phyloP scores from a whole-genome alignment of 2,113 vertebrate species.

The Gila orcuttii region DNA sequence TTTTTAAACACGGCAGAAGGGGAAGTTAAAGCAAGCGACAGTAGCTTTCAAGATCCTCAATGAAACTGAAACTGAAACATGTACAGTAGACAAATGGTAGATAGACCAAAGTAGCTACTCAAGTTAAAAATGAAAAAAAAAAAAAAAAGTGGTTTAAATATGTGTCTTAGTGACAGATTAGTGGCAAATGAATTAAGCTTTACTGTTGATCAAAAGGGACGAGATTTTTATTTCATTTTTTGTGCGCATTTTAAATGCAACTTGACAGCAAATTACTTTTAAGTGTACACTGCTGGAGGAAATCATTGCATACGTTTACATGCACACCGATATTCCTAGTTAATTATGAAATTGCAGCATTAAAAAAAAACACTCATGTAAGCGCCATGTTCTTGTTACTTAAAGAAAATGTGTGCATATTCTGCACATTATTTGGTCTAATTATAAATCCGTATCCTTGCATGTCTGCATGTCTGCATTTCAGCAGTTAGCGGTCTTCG shows the following conservation, averaged over 20 bases:
- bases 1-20: background rate
- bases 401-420: background rate
- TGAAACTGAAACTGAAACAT: slow-evolving; percentile 56
- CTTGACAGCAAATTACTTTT: slow-evolving; percentile 49
- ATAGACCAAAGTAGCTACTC: slow-evolving; percentile 77
- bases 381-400: background rate
- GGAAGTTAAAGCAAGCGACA: slow-evolving; percentile 38
- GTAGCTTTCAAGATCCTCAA: slow-evolving; percentile 30
- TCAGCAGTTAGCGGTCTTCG: background rate
- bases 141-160: slow-evolving; percentile 49
- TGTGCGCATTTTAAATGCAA: slow-evolving; percentile 59
- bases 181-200: slow-evolving; percentile 49
- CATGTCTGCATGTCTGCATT: background rate
- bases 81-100: slow-evolving; percentile 70
- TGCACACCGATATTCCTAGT: background rate
- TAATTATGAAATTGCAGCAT: background rate
- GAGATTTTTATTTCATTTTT: slow-evolving; percentile 53
- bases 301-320: slow-evolving; percentile 30
- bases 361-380: background rate
- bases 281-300: slow-evolving; percentile 40
- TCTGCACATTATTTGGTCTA: background rate
- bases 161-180: slow-evolving; percentile 62
- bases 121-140: slow-evolving; percentile 36
- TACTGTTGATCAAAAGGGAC: slow-evolving; percentile 57
- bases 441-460: background rate